phyloP scores from a whole-genome alignment of 2,797 vertebrate species.

The Neosilurus mollespiculum region DNA sequence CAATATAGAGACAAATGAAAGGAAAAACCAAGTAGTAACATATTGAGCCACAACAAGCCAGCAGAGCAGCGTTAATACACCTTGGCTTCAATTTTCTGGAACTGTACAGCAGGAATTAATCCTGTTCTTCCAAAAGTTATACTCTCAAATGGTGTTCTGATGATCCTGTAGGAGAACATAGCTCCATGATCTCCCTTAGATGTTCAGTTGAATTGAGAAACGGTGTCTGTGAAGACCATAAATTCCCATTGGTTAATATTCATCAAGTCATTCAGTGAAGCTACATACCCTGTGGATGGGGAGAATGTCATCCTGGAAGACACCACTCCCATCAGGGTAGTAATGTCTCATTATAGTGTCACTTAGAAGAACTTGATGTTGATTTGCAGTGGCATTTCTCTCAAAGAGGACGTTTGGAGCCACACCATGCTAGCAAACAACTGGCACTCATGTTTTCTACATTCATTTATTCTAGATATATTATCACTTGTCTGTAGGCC shows the following conservation, averaged over 20 bases:
- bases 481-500: not conserved
- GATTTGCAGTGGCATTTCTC: not conserved
- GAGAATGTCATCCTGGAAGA: not conserved
- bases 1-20: not conserved
- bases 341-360: not conserved
- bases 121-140: not conserved
- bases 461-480: slow-evolving; percentile 9
- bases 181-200: not conserved
- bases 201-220: not conserved
- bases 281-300: not conserved
- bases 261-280: not conserved
- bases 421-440: not conserved
- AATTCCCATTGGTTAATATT: not conserved
- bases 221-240: not conserved
- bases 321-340: slow-evolving; percentile 7
- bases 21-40: slow-evolving; percentile 12
- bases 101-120: not conserved
- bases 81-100: not conserved
- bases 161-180: not conserved
- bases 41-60: not conserved
- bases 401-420: not conserved
- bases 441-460: not conserved
- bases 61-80: not conserved
- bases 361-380: not conserved
- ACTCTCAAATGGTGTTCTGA: not conserved